Percentiles rank a stretch among this genome's conserved stretches.
phyloP scores from a whole-genome alignment of 1,140 invertebrate genomes.

The Dreissena rostriformis region DNA sequence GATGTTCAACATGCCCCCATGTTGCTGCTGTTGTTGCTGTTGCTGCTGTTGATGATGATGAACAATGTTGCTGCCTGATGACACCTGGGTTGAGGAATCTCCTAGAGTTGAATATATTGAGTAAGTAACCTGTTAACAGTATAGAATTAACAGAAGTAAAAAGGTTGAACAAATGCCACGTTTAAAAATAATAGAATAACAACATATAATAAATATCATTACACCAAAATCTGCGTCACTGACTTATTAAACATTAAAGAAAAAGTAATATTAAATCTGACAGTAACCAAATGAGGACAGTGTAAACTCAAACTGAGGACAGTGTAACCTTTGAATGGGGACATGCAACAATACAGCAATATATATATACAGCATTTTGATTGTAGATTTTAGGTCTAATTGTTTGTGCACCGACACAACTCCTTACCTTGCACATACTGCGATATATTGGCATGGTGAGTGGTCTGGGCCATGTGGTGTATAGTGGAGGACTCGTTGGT shows the following conservation, averaged over 20 bases:
- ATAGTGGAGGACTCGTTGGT: constrained; percentile 59
- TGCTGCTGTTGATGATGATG: constrained; percentile 3
- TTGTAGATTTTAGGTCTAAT: too few relatives aligned
- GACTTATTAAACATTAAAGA: background rate
- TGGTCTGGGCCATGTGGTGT: constrained; percentile 55
- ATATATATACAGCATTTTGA: too few relatives aligned
- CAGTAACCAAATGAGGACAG: too few relatives aligned
- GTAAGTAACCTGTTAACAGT: background rate
- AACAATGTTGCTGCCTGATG: background rate
- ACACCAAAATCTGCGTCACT: background rate
- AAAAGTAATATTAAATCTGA: background rate
- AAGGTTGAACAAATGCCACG: too few relatives aligned
- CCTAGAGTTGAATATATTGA: background rate
- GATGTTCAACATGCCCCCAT: constrained; percentile 72
- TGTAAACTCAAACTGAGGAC: too few relatives aligned
- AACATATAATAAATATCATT: background rate
- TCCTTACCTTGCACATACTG: constrained; percentile 41
- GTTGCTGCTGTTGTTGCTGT: constrained; percentile 35
- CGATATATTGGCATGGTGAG: constrained; percentile 48
- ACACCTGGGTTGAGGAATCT: background rate
- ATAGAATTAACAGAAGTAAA: too few relatives aligned
- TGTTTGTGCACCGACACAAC: background rate
- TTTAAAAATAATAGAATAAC: background rate
- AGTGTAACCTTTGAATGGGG: too few relatives aligned
- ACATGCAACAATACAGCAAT: too few relatives aligned